Conservation (phyloP, 2,888 invertebrate species). For the Hedya salicella region DNA sequence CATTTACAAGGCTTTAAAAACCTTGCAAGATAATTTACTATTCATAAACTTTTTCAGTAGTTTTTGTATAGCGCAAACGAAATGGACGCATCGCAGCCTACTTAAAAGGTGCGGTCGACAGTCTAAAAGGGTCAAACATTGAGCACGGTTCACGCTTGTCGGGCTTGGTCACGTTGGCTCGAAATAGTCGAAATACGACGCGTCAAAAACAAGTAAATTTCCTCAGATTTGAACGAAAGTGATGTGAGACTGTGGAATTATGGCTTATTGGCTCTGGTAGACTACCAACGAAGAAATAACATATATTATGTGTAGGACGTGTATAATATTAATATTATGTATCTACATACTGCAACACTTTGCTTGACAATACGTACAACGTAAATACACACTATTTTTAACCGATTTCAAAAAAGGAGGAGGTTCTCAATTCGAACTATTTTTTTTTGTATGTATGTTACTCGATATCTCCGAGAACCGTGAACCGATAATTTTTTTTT, state of each 20-base stretch:
- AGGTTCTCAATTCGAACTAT: too few species aligned
- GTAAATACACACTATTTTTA: too few species aligned
- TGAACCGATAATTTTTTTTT: too few species aligned
- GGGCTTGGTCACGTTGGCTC: constrained; percentile 28
- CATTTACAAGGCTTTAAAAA: background rate
- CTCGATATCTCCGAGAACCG: too few species aligned
- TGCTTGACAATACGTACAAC: too few species aligned
- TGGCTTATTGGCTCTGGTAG: too few species aligned
- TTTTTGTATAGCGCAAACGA: constrained; percentile 49
- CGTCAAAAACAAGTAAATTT: constrained; percentile 26
- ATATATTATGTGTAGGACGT: too few species aligned
- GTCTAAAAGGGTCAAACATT: constrained; percentile 58
- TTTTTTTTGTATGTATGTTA: too few species aligned
- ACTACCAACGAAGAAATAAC: too few species aligned
- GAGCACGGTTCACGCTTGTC: constrained; percentile 48
- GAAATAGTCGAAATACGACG: constrained; percentile 13
- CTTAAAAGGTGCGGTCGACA: constrained; percentile 66
- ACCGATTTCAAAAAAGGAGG: too few species aligned
- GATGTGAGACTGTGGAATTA: background rate
- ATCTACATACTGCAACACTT: too few species aligned
- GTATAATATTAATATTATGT: too few species aligned
- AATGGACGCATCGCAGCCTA: constrained; percentile 62
- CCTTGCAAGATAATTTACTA: background rate
- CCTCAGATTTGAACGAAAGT: background rate
- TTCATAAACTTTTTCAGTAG: constrained; percentile 13